A percentile compares a stretch with the other conserved stretches of the same genome.
phyloP scores from a whole-genome alignment of 2,113 vertebrate genomes.

The Isurus oxyrinchus region DNA sequence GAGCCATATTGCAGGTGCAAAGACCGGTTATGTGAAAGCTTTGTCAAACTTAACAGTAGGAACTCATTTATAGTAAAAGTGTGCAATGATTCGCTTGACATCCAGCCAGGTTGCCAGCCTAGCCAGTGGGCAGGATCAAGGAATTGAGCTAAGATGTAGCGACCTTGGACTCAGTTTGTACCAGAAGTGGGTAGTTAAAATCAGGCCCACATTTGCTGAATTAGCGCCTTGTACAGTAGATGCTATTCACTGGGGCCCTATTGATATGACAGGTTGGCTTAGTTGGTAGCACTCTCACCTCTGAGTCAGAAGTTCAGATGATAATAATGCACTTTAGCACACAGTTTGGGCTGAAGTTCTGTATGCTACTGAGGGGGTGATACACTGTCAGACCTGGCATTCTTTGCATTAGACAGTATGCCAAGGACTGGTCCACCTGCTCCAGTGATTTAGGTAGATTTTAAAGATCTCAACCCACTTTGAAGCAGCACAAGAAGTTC shows the following conservation, averaged over 20 bases:
- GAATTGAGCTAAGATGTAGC: background rate
- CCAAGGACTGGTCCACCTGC: background rate
- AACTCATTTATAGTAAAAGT: background rate
- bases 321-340: background rate
- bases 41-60: background rate
- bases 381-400: background rate
- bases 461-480: background rate
- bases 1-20: background rate
- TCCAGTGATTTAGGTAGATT: background rate
- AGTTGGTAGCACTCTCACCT: background rate
- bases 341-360: background rate
- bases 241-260: background rate
- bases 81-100: background rate
- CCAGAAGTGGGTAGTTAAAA: background rate
- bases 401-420: background rate
- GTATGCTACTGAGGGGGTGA: background rate
- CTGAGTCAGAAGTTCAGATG: background rate
- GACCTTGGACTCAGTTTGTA: background rate
- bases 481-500: background rate
- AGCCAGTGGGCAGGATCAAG: background rate
- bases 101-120: background rate
- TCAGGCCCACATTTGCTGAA: background rate
- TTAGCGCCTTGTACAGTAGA: background rate
- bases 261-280: background rate
- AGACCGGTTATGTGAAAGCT: background rate